phyloP scores from a whole-genome alignment of 2,113 vertebrate species.

The Rhabdomys dilectus region DNA sequence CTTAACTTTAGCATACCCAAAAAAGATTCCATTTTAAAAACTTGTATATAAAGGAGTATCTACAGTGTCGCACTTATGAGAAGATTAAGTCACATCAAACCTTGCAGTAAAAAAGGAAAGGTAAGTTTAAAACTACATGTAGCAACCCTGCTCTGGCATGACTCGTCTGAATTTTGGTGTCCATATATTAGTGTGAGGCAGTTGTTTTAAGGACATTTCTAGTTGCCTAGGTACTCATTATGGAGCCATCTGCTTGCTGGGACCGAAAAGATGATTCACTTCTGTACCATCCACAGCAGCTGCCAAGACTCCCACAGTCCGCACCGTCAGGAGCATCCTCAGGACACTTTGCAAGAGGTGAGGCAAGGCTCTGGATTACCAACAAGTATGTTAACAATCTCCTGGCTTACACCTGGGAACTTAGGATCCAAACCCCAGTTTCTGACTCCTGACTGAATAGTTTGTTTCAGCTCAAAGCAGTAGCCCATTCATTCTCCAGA shows the following conservation, averaged over 20 bases:
- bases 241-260: conserved; percentile 33
- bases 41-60: not conserved
- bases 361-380: not conserved
- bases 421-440: not conserved
- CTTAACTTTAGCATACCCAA: not conserved
- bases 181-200: conserved; percentile 26
- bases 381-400: not conserved
- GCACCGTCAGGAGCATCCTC: not conserved
- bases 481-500: not conserved
- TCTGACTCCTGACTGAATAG: not conserved
- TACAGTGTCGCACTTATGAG: not conserved
- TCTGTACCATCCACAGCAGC: not conserved
- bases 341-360: not conserved
- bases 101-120: not conserved
- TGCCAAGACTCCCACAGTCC: not conserved
- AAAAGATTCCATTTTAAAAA: conserved; percentile 24
- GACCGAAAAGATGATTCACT: not conserved
- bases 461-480: not conserved
- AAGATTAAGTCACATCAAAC: conserved; percentile 16
- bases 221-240: not conserved
- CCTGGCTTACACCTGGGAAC: not conserved
- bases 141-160: not conserved
- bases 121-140: not conserved
- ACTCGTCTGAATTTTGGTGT: conserved; percentile 17
- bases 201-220: conserved; percentile 17